Conservation (phyloP, 2,888 invertebrate genomes). For the Hetaerina titia region DNA sequence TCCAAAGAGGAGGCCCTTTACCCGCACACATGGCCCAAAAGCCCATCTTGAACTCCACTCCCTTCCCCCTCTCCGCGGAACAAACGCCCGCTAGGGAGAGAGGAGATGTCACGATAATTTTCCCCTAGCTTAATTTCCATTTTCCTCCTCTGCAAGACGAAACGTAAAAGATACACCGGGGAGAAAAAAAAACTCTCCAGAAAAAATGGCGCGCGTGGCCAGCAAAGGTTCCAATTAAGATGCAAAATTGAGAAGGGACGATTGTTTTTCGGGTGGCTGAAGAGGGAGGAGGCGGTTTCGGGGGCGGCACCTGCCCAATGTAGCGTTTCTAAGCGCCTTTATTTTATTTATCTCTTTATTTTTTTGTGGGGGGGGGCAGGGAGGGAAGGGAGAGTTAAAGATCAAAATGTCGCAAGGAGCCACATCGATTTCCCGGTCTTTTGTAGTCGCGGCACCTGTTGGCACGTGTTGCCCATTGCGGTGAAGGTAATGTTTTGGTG, state of each 20-base stretch:
- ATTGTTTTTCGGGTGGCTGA: constrained; percentile 1
- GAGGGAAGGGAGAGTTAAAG: constrained; percentile 2
- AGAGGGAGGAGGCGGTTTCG: neutral
- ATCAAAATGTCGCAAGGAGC: neutral
- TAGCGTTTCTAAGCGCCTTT: neutral
- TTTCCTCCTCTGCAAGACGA: neutral
- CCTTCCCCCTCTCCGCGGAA: neutral
- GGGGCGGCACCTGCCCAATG: constrained; percentile 6
- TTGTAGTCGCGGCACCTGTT: constrained; percentile 23
- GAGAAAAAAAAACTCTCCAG: neutral
- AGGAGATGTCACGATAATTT: constrained; percentile 7
- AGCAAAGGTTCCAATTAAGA: constrained; percentile 9
- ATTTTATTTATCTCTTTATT: neutral
- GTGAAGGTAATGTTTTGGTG: neutral
- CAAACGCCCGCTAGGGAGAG: neutral
- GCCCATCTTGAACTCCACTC: neutral
- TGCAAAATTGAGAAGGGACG: neutral
- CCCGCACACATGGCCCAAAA: neutral
- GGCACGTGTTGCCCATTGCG: neutral
- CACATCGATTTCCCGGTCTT: neutral
- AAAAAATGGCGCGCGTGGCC: neutral
- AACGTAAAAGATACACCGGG: neutral
- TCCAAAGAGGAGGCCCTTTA: neutral
- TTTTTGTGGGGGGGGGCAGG: neutral
- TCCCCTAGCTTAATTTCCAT: neutral